Evolutionary conservation across 2,888 invertebrate genomes (phyloP).

Genomic region (Zeuzera pyrina): DNA sequence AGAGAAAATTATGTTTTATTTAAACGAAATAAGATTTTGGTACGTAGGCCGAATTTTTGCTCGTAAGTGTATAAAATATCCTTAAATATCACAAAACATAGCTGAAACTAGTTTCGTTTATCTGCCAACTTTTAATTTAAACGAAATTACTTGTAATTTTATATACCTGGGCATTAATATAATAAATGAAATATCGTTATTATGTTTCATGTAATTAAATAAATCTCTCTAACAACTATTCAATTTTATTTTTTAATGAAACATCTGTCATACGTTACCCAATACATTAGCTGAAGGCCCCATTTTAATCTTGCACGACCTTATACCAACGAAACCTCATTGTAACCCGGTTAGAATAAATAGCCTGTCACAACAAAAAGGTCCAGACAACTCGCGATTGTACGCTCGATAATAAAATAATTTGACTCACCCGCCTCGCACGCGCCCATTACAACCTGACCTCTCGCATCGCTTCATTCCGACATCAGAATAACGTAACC

Average conservation of each 20-base stretch:
- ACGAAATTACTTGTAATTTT: neutral
- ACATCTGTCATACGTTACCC: conserved; percentile 7
- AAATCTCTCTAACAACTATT: neutral
- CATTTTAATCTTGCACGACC: conserved; percentile 21
- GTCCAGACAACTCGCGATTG: conserved; percentile 35
- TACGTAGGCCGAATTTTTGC: no score
- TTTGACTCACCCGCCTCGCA: conserved; percentile 31
- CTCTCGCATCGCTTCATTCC: conserved; percentile 9
- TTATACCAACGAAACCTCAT: conserved; percentile 20
- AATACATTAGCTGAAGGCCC: conserved; percentile 11
- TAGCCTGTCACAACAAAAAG: conserved; percentile 43
- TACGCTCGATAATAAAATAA: conserved; percentile 49
- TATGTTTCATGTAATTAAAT: neutral
- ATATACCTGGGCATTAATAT: neutral
- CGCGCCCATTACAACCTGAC: conserved; percentile 25
- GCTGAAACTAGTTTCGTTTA: neutral
- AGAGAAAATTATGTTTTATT: no score
- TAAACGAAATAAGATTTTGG: no score
- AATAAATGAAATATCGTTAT: neutral
- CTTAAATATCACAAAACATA: conserved; percentile 1
- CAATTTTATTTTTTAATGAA: conserved; percentile 9
- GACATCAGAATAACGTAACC: conserved; percentile 5
- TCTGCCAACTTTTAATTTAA: conserved; percentile 4
- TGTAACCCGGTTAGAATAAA: conserved; percentile 43
- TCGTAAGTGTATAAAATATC: no score